Percentiles rank a stretch among this genome's conserved stretches.
These are phyloP conservation scores for Melospiza georgiana DNA, from an alignment of 2,113 vertebrate species.

Conservation along the genomic window DNA sequence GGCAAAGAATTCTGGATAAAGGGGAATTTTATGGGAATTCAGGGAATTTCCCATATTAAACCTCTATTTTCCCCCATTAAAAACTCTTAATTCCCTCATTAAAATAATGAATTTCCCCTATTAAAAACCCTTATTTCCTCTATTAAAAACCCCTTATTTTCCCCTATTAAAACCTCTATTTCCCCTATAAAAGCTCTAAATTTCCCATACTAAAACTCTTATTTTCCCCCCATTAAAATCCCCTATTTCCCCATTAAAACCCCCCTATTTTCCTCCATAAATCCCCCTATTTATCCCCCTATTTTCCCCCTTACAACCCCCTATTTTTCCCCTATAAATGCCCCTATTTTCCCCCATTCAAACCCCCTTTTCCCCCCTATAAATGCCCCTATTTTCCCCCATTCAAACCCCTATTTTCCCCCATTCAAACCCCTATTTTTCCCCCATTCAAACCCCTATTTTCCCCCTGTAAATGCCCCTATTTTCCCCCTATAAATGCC, in stretches of 20 bases:
- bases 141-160: no score
- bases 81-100: no score
- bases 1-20: background rate
- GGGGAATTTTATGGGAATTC: background rate
- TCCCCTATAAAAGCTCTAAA: background rate
- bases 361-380: background rate
- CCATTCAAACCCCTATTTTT: background rate
- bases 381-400: background rate
- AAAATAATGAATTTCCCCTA: no score
- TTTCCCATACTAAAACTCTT: background rate
- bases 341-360: no score
- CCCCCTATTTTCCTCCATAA: no score
- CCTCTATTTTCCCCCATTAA: background rate
- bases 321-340: background rate
- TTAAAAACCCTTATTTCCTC: no score
- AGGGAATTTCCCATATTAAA: background rate
- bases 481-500: no score
- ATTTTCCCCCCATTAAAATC: background rate
- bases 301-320: no score
- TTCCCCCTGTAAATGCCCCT: background rate
- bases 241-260: no score
- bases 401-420: background rate
- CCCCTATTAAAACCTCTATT: background rate
- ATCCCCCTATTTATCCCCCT: background rate
- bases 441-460: background rate